Base-by-base conservation (phyloP, 2,113 vertebrate genomes). In the Sminthopsis crassicaudata region DNA sequence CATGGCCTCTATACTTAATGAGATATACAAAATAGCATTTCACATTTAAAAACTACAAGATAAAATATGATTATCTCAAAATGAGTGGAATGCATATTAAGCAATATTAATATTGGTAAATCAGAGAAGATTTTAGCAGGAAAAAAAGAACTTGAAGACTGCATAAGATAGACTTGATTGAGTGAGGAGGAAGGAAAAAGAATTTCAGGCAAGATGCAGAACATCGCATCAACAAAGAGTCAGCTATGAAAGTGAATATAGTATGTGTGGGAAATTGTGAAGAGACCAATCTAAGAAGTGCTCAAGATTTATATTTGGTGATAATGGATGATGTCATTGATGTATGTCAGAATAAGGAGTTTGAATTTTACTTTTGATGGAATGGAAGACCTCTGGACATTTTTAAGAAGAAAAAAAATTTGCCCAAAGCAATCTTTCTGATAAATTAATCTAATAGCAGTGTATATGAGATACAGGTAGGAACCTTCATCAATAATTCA, bases 391-490 rank as follows among this genome's bases (percentile, higher is more conserved):
- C 89, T 30, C 2, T 48, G 1, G 92, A 95, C 90, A 48, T 24
- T 52, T 96, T 97, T 90, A 57, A 92, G 26, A 94, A 89, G 60
- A 30, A 8, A 24, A 27, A 1, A 84, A 60, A 91, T 50, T 91
- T 91, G 52, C 91, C 91, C 50, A 88, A 94, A 90, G 91, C 46
- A 89, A 9, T 57, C 4, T 92, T 57, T 92, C 89, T 8, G 2
- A 92, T 96, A 96, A 93, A 90, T 1, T 67, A 84, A 42, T 57
- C 42, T 84, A 94, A 60, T 42, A 57, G 24, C 91, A n/a, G 19
- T 12, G 4, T 93, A 26, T 0, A 88, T 24, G 24, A 7, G 24
- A 50, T 3, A 50, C 2, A 30, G 27, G 11, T 89, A 24, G 2
- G 42, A 2, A 4, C 23, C 19, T 12, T 0, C 53, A 42, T 67